These are phyloP conservation scores for Crax fasciolata DNA, from an alignment of 2,797 vertebrate genomes.

Conservation along the genomic window DNA sequence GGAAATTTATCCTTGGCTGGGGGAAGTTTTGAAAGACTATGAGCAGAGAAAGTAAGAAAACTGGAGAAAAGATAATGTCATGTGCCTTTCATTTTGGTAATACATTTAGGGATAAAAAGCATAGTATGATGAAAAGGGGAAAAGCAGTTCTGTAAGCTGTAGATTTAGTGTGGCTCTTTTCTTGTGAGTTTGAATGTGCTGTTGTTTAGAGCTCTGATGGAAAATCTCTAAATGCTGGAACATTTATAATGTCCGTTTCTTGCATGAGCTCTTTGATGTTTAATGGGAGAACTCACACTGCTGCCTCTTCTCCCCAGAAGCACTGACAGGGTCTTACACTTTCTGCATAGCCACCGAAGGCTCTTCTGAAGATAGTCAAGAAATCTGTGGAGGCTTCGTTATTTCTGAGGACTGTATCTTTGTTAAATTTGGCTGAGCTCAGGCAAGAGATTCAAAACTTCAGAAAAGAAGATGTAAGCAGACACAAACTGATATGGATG, in stretches of 20 bases:
- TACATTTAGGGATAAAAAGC: not conserved
- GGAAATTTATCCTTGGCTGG: not conserved
- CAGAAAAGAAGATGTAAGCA: not conserved
- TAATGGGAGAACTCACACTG: not conserved
- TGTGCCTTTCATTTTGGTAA: not conserved
- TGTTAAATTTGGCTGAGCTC: not conserved
- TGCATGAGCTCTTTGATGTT: not conserved
- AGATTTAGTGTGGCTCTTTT: not conserved
- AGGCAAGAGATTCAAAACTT: not conserved
- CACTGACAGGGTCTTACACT: not conserved
- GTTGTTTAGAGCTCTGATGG: not conserved
- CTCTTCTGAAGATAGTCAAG: not conserved
- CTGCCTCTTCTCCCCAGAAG: not conserved
- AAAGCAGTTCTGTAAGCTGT: not conserved
- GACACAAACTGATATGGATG: fast-evolving
- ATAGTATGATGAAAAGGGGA: not conserved
- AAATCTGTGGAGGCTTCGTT: not conserved
- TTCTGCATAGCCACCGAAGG: not conserved
- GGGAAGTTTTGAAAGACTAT: not conserved
- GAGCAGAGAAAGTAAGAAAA: not conserved
- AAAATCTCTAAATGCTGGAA: not conserved
- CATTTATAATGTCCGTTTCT: not conserved
- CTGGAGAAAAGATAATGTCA: not conserved
- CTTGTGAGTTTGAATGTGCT: not conserved
- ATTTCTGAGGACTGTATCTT: not conserved